Conservation (phyloP, 2,888 invertebrate species). For the Mesorhabditis spiculigera region DNA sequence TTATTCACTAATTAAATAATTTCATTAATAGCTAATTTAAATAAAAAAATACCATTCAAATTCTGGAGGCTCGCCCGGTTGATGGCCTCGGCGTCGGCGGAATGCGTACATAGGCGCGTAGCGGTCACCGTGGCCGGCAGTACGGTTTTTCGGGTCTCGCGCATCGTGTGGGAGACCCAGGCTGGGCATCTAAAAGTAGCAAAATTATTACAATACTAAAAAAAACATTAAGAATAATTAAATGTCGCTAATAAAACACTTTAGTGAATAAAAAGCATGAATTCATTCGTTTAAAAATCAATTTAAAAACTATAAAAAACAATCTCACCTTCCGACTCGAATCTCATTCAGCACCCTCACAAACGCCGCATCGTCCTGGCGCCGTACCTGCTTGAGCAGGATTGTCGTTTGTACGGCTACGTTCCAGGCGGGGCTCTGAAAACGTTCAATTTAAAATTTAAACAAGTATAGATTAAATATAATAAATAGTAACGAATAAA, state of each 20-base stretch:
- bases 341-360: slow-evolving; percentile 79
- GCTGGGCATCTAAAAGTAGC: not conserved
- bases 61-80: slow-evolving; percentile 77
- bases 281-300: not conserved
- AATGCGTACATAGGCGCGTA: slow-evolving; percentile 85
- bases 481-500: too few species aligned
- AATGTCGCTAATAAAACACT: too few species aligned
- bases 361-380: slow-evolving; percentile 81
- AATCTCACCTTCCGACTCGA: slow-evolving; percentile 62
- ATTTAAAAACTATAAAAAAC: not conserved
- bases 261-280: not conserved
- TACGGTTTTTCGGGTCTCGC: not conserved
- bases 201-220: not conserved
- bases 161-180: not conserved
- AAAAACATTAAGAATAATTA: not conserved
- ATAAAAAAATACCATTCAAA: slow-evolving; percentile 60
- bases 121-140: slow-evolving; percentile 77
- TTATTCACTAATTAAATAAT: too few species aligned
- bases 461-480: not conserved
- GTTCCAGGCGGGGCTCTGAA: slow-evolving; percentile 74
- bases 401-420: slow-evolving; percentile 74
- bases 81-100: slow-evolving; percentile 83
- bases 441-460: not conserved
- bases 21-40: too few species aligned
- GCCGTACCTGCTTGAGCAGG: slow-evolving; percentile 78